phyloP scores from a whole-genome alignment of 1,140 invertebrate genomes.

The Neuroterus valhalla region DNA sequence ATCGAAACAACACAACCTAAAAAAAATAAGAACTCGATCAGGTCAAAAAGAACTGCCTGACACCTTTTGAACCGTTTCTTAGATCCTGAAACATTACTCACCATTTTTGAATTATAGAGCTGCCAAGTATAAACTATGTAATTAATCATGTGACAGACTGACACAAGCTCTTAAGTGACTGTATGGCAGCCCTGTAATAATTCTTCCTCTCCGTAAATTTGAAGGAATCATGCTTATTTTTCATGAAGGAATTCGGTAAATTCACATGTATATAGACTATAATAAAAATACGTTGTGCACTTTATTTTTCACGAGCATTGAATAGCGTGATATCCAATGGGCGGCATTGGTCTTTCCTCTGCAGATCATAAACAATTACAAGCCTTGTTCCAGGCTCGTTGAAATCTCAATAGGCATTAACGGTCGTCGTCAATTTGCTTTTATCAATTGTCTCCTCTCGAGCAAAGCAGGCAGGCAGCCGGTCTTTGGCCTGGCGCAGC shows the following conservation, averaged over 20 bases:
- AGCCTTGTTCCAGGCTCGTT: slow-evolving; percentile 30
- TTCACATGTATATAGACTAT: background rate
- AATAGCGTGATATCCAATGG: slow-evolving; percentile 28
- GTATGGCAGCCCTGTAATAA: too few relatives aligned
- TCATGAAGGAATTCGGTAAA: background rate
- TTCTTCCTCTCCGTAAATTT: too few relatives aligned
- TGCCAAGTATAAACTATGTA: too few relatives aligned
- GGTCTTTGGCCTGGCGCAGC: background rate
- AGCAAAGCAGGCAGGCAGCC: background rate
- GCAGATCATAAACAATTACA: slow-evolving; percentile 27
- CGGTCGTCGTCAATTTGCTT: slow-evolving; percentile 44
- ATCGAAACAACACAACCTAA: too few relatives aligned
- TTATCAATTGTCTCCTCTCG: slow-evolving; percentile 44
- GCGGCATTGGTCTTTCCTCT: slow-evolving; percentile 12
- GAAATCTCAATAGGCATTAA: slow-evolving; percentile 41
- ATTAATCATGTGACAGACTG: too few relatives aligned
- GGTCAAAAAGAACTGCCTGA: too few relatives aligned
- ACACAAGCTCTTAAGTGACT: too few relatives aligned
- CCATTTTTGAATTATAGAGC: too few relatives aligned
- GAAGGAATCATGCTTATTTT: background rate
- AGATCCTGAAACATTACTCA: too few relatives aligned
- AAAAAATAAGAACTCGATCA: too few relatives aligned
- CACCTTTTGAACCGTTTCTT: too few relatives aligned
- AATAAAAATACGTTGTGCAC: background rate
- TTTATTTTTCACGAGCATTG: slow-evolving; percentile 15